Evolutionary conservation across 2,113 vertebrate genomes (phyloP).

Genomic region (Acrocephalus kingi): DNA sequence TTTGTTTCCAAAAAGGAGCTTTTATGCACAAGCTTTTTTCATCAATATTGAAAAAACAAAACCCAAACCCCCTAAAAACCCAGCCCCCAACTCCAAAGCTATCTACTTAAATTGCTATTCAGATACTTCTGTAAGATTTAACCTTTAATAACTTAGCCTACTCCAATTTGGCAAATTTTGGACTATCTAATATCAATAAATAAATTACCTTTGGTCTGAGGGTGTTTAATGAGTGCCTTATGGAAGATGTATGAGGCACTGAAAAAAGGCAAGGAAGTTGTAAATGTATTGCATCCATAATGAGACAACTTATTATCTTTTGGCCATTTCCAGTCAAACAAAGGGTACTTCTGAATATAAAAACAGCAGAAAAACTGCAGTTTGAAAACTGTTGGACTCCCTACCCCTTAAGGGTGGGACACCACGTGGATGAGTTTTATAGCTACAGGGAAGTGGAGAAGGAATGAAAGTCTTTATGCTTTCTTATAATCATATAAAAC

Average conservation of each 20-base stretch:
- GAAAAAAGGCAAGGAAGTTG: not conserved
- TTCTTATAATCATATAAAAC: not conserved
- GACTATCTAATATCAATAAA: not conserved
- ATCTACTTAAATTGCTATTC: not conserved
- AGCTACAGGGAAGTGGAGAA: not conserved
- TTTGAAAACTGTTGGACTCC: not conserved
- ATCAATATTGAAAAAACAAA: not conserved
- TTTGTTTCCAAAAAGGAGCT: not conserved
- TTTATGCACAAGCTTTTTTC: not conserved
- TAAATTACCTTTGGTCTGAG: not conserved
- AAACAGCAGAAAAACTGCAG: not conserved
- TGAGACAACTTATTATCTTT: not conserved
- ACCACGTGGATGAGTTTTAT: not conserved
- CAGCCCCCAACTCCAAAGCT: not conserved
- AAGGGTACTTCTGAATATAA: not conserved
- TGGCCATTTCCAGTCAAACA: not conserved
- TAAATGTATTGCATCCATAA: not conserved
- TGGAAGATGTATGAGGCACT: not conserved
- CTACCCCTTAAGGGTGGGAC: not conserved
- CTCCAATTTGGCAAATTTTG: not conserved
- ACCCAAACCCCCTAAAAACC: fast-evolving
- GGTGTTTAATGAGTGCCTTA: not conserved
- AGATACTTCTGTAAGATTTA: not conserved
- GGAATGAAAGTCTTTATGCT: not conserved
- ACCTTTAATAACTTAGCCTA: not conserved